Evolutionary conservation across 2,113 vertebrate genomes (phyloP), one percentile per base, ranked within the genome.

Genomic region (Ptilorrhoa leucosticta): DNA sequence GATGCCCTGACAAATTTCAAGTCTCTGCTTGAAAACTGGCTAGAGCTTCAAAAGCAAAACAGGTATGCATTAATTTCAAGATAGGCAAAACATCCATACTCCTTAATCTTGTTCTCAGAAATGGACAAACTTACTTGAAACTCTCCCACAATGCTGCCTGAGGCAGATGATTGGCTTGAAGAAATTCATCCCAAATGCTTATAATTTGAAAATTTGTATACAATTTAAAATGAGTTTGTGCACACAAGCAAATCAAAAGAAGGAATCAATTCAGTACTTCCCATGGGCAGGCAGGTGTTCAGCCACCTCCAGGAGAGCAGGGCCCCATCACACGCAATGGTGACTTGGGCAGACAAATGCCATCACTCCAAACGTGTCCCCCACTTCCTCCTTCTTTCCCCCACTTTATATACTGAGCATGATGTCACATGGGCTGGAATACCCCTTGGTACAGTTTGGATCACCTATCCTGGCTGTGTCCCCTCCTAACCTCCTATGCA

Each of bases 1-100:
- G 58, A 78, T 50, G 81, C 84, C 91, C 57, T 45, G 53, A 50
- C 10, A 91, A 87, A 89, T 87, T 73, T 94, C 91, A 91, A 95
- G 89, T 56, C 73, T 89, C 53, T 95, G 65, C 87, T 79, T 84
- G 87, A 85, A 91, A 94, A 72, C 54, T 89, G 53, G 63, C 50
- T 94, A 76, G 15, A 76, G 48, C 28, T 89, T 90, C 83, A 73
- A 86, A 92, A 95, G 37, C 37, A 42, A 58, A 90, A 63, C 24
- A 90, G 83, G 60, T 87, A 93, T 28, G 39, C 47, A 81, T 66
- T 92, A 75, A 77, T 90, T 86, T 86, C 71, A 61, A 77, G 56
- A 61, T 11, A 86, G 42, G 76, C 39, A 83, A 92, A 95, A 89
- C 40, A 54, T 47, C 30, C 65, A 93, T 51, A 54, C 23, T 69